Evolutionary conservation across 2,113 vertebrate genomes (phyloP).

Genomic region (Pipa parva): DNA sequence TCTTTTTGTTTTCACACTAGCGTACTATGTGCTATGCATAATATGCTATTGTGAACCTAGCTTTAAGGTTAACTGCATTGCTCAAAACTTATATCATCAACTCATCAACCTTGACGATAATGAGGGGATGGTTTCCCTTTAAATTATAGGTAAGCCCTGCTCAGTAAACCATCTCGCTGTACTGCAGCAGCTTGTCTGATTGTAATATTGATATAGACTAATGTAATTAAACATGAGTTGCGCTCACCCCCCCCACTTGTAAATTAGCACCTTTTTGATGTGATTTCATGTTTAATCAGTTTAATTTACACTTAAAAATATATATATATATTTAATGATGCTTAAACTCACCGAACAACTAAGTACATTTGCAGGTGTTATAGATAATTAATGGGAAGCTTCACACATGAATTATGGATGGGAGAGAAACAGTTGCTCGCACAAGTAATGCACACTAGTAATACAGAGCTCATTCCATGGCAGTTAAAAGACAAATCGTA

Average conservation of each 20-base stretch:
- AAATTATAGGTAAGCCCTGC: too few relatives aligned
- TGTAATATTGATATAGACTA: background rate
- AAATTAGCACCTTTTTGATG: slow-evolving; percentile 6
- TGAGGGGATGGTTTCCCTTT: too few relatives aligned
- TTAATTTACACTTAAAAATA: slow-evolving; percentile 26
- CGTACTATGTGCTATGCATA: too few relatives aligned
- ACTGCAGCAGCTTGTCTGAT: background rate
- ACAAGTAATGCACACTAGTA: background rate
- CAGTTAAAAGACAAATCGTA: too few relatives aligned
- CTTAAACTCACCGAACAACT: slow-evolving; percentile 2
- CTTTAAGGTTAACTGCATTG: too few relatives aligned
- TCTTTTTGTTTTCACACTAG: too few relatives aligned
- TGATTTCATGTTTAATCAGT: slow-evolving; percentile 36
- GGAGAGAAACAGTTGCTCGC: background rate
- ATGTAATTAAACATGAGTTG: background rate
- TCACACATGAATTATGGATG: slow-evolving; percentile 29
- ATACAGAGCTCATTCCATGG: background rate
- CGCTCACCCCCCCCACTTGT: background rate
- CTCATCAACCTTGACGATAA: too few relatives aligned
- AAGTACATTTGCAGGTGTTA: slow-evolving; percentile 15
- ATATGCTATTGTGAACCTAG: too few relatives aligned
- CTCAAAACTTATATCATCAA: too few relatives aligned
- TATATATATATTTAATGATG: background rate
- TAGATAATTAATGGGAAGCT: slow-evolving; percentile 12
- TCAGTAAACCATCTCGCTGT: background rate